A percentile compares a stretch with the other conserved stretches of the same genome.
Conservation (phyloP, 2,888 invertebrate species). For the Orthosia gracilis region DNA sequence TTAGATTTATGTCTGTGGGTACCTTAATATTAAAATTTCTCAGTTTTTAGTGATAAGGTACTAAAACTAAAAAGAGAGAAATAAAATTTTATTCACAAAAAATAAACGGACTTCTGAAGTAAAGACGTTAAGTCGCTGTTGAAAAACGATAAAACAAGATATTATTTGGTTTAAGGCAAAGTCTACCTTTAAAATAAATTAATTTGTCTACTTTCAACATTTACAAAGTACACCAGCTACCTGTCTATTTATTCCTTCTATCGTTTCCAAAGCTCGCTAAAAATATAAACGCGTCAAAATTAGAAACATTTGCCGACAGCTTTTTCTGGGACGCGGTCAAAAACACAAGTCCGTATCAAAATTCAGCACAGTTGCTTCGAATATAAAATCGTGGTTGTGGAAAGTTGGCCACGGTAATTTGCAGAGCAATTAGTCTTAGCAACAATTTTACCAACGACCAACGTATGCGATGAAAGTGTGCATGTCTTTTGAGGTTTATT, state of each 20-base stretch:
- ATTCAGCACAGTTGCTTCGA: constrained; percentile 18
- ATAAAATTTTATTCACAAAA: no score
- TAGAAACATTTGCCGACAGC: not conserved
- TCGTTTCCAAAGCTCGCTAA: not conserved
- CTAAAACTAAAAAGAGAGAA: no score
- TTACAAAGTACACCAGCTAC: not conserved
- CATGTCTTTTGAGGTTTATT: not conserved
- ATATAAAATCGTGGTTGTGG: constrained; percentile 18
- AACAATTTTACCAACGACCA: constrained; percentile 20
- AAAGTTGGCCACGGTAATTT: constrained; percentile 42
- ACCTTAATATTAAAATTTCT: no score
- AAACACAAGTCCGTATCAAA: constrained; percentile 20
- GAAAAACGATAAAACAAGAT: no score
- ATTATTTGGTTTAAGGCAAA: no score
- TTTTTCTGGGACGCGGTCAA: not conserved
- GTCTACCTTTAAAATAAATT: no score
- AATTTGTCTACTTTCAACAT: no score
- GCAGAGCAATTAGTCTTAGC: constrained; percentile 35
- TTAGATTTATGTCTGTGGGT: no score
- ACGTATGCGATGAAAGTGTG: constrained; percentile 15
- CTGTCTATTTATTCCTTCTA: not conserved
- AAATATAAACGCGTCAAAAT: not conserved
- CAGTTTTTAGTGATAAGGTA: no score
- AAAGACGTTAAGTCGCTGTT: no score
- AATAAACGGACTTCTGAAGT: no score